Conservation (phyloP, 2,888 invertebrate genomes). For the Drosophila imparisetae region DNA sequence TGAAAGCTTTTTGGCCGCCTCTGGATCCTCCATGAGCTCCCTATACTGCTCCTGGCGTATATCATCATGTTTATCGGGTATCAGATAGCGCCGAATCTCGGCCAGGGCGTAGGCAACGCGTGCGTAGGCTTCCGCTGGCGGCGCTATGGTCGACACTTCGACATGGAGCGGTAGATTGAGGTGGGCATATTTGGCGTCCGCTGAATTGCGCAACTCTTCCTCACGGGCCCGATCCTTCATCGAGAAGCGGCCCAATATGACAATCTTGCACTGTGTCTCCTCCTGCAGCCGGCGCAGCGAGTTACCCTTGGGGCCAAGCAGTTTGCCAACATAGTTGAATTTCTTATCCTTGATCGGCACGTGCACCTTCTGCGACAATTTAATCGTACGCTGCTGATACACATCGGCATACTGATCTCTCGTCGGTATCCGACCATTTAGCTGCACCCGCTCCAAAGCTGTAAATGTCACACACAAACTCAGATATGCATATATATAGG, state of each 20-base stretch:
- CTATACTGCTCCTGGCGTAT: constrained; percentile 94
- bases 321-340: constrained; percentile 98
- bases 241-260: constrained; percentile 96
- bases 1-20: constrained; percentile 82
- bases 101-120: constrained; percentile 93
- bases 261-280: constrained; percentile 98
- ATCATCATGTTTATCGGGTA: constrained; percentile 89
- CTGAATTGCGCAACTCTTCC: constrained; percentile 91
- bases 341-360: constrained; percentile 85
- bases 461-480: constrained; percentile 61
- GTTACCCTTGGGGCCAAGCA: constrained; percentile 96
- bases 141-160: constrained; percentile 93
- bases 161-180: constrained; percentile 95
- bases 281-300: constrained; percentile 96
- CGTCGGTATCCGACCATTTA: constrained; percentile 88
- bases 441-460: constrained; percentile 91
- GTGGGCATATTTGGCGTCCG: constrained; percentile 95
- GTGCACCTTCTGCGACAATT: constrained; percentile 83
- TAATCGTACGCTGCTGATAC: constrained; percentile 87
- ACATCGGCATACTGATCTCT: constrained; percentile 91
- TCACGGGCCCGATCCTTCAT: constrained; percentile 95
- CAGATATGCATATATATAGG: constrained; percentile 22
- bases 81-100: constrained; percentile 89
- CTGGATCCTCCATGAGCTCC: constrained; percentile 87
- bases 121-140: constrained; percentile 94